Evolutionary conservation across 2,797 vertebrate species (phyloP).

Genomic region (Bovichtus diacanthus): DNA sequence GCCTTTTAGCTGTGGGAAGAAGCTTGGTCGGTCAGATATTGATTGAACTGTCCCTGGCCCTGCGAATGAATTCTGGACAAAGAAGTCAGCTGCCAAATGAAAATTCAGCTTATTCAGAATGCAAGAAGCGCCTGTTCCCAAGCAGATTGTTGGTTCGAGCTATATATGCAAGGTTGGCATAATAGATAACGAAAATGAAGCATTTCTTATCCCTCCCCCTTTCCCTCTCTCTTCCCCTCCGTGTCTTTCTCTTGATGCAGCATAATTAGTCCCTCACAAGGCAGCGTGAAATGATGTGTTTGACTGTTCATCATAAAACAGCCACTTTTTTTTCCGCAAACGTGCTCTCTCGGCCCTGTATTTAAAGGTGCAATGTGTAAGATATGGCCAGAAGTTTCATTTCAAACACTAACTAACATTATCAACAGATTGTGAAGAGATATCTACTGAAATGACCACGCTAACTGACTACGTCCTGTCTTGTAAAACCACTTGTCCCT

Average conservation of each 20-base stretch:
- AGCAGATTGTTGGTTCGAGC: conserved; percentile 32
- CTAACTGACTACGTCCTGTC: too few relatives aligned
- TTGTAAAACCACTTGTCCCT: too few relatives aligned
- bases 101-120: conserved; percentile 46
- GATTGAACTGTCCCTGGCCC: conserved; percentile 64
- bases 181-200: conserved; percentile 42
- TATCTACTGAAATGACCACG: too few relatives aligned
- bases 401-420: too few relatives aligned
- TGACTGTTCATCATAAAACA: conserved; percentile 49
- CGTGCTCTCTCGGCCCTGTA: conserved; percentile 32
- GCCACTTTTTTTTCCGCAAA: conserved; percentile 14
- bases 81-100: conserved; percentile 59
- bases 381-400: too few relatives aligned
- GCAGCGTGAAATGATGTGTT: conserved; percentile 48
- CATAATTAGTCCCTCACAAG: conserved; percentile 48
- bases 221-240: neutral
- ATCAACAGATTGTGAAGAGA: too few relatives aligned
- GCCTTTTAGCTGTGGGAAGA: conserved; percentile 40
- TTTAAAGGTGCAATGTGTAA: conserved; percentile 9
- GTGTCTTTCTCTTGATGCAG: conserved; percentile 29
- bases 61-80: conserved; percentile 48
- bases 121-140: conserved; percentile 3
- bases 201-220: neutral
- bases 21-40: conserved; percentile 64
- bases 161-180: conserved; percentile 50